Base-by-base conservation (phyloP, 2,113 vertebrate genomes). In the Rhabdornis inornatus region DNA sequence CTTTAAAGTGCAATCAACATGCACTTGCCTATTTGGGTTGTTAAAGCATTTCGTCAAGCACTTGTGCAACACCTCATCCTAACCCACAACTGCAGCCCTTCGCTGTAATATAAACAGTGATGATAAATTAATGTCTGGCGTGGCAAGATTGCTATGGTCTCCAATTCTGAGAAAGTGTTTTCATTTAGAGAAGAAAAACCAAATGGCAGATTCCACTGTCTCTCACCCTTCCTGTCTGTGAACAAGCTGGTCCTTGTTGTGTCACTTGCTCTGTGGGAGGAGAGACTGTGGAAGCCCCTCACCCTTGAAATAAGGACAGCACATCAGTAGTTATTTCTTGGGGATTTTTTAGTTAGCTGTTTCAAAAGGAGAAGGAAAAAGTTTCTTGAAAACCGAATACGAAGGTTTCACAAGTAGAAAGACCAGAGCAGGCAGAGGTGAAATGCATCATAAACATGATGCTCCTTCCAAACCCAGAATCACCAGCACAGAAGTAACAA, bases 31-130 rank as follows among this genome's bases (percentile, higher is more conserved):
- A 2, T 83, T 92, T 53, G 66, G 18, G 14, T 55, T n/a, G 33
- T 66, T 77, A 50, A 47, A 90, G 31, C 16, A 18, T 92, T 92
- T 94, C 0, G 0, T 79, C 40, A 31, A 65, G 57, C 47, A 11
- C 83, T 97, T 95, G 77, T 90, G 89, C 65, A 95, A 90, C 76
- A 78, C 53, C 66, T 82, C 27, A 2, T 69, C 87, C 75, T 72
- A 50, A 65, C 28, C 57, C 72, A 64, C 50, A 81, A 68, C 6
- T 56, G 60, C 60, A 81, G 72, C 49, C 82, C 49, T 89, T 82
- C 42, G 31, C 69, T 92, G 28, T 86, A 87, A 89, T 53, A 91
- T 77, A 94, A 94, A 95, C 79, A 93, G n/a, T 47, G 94, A 75
- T 89, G 83, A 93, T 89, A 72, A 92, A 95, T 95, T 84, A 68